phyloP scores from a whole-genome alignment of 2,888 invertebrate species.

The Mythimna ferrago region DNA sequence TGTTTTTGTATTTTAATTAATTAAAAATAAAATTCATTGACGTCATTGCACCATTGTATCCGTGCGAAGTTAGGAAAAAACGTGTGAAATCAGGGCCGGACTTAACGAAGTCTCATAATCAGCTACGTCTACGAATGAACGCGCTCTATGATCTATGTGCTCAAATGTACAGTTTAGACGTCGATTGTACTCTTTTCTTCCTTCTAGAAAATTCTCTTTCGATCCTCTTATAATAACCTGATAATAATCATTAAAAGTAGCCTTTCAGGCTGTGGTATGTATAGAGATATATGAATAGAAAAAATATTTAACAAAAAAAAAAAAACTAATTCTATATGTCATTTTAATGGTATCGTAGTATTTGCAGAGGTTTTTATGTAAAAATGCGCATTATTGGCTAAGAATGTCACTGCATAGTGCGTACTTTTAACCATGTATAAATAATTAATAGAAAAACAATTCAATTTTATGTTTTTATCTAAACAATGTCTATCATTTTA shows the following conservation, averaged over 20 bases:
- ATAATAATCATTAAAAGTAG: conserved; percentile 77
- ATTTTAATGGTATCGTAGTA: conserved; percentile 40
- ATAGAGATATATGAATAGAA: conserved; percentile 67
- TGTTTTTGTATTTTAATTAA: neutral
- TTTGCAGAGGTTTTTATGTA: conserved; percentile 16
- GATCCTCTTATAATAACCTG: conserved; percentile 69
- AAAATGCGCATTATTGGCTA: conserved; percentile 20
- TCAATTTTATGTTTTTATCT: neutral
- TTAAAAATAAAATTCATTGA: neutral
- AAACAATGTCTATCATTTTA: neutral
- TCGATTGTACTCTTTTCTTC: conserved; percentile 75
- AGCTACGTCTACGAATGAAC: conserved; percentile 43
- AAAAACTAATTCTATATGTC: conserved; percentile 50
- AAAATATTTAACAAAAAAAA: conserved; percentile 37
- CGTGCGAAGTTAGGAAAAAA: too few relatives aligned
- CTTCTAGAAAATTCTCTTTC: conserved; percentile 72
- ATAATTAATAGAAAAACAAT: neutral
- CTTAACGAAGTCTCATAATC: conserved; percentile 22
- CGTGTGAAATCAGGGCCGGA: too few relatives aligned
- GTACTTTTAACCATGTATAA: neutral
- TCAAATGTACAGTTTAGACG: conserved; percentile 84
- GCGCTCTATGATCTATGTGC: conserved; percentile 73
- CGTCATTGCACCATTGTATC: neutral
- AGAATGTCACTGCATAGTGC: neutral
- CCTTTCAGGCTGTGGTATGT: conserved; percentile 85